A percentile compares a stretch with the other conserved stretches of the same genome.
Evolutionary conservation across 2,888 invertebrate genomes (phyloP).

Genomic region (Cotesia congregata): DNA sequence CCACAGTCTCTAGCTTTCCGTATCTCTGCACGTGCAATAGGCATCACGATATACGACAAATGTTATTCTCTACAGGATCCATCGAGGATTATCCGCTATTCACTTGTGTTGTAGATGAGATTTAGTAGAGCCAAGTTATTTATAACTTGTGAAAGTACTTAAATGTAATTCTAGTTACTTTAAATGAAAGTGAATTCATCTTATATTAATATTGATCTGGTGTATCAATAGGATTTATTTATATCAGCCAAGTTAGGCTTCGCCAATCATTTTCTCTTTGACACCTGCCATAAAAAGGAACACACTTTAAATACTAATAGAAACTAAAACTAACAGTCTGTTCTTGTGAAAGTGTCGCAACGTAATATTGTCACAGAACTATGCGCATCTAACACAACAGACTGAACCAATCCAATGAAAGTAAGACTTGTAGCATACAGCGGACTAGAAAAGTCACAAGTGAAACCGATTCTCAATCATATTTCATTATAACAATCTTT

Average conservation of each 20-base stretch:
- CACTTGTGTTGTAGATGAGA: slow-evolving; percentile 8
- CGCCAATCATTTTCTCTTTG: slow-evolving; percentile 3
- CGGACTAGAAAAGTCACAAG: slow-evolving; percentile 1
- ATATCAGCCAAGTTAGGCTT: background rate
- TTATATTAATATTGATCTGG: background rate
- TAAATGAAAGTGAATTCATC: slow-evolving; percentile 28
- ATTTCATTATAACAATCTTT: background rate
- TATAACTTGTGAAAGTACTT: slow-evolving; percentile 36
- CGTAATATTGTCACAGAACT: slow-evolving; percentile 29
- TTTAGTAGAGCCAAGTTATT: background rate
- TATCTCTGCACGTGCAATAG: background rate
- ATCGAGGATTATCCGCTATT: slow-evolving; percentile 20
- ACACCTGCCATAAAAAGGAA: background rate
- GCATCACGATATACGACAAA: slow-evolving; percentile 13
- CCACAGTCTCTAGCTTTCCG: slow-evolving; percentile 13
- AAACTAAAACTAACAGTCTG: background rate
- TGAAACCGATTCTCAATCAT: background rate
- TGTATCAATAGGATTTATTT: background rate
- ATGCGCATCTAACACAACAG: slow-evolving; percentile 31
- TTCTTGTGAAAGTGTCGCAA: slow-evolving; percentile 43
- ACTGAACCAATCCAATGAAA: slow-evolving; percentile 32
- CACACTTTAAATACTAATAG: background rate
- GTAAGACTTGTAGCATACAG: background rate
- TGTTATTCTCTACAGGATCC: slow-evolving; percentile 17
- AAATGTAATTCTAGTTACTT: slow-evolving; percentile 37